A percentile compares a stretch with the other conserved stretches of the same genome.
phyloP scores from a whole-genome alignment of 1,140 invertebrate species.

The Helicoverpa armigera region DNA sequence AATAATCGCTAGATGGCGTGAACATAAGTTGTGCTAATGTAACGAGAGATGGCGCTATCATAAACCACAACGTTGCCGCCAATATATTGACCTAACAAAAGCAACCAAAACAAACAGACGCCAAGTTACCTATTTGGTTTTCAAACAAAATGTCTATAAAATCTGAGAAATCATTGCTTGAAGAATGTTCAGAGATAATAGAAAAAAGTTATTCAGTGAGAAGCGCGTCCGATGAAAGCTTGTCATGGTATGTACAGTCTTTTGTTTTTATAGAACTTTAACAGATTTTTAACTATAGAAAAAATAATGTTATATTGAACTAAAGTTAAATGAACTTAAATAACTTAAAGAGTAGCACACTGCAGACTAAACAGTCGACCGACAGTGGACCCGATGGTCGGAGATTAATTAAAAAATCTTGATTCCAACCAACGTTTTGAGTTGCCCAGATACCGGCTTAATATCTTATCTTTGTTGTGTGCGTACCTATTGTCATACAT shows the following conservation, averaged over 20 bases:
- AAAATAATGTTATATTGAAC: no score
- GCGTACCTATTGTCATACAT: no score
- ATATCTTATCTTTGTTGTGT: no score
- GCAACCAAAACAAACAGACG: background rate
- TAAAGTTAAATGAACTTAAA: no score
- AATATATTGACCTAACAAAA: slow-evolving; percentile 60
- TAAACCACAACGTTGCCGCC: background rate
- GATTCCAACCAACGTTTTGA: no score
- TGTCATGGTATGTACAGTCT: slow-evolving; percentile 62
- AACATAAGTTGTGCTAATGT: background rate
- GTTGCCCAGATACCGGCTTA: no score
- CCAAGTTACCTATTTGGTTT: background rate
- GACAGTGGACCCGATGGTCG: no score
- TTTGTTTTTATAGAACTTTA: background rate
- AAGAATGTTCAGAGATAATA: slow-evolving; percentile 77
- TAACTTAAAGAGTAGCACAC: no score
- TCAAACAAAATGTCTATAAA: slow-evolving; percentile 75
- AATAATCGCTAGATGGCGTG: background rate
- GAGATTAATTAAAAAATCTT: no score
- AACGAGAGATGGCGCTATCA: slow-evolving; percentile 15
- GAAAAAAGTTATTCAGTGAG: slow-evolving; percentile 75
- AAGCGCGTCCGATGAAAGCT: slow-evolving; percentile 75
- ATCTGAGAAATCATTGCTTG: slow-evolving; percentile 77
- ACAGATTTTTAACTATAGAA: no score
- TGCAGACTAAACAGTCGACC: no score